phyloP scores from a whole-genome alignment of 2,113 vertebrate genomes.

The Ovibos moschatus region DNA sequence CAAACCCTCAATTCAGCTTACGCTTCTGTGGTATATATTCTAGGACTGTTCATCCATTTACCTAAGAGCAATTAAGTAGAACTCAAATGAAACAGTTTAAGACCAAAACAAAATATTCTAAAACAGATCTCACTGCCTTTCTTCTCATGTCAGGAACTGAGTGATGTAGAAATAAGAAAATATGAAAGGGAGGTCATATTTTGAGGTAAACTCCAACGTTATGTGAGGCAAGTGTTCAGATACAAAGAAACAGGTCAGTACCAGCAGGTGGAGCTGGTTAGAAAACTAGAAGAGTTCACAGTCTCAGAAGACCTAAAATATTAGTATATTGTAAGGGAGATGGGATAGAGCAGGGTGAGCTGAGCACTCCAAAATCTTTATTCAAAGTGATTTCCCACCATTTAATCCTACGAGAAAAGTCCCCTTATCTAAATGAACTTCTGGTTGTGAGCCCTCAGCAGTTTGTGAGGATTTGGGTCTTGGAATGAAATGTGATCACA shows the following conservation, averaged over 20 bases:
- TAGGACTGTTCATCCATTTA: slow-evolving; percentile 83
- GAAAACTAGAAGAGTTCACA: neutral
- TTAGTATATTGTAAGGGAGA: neutral
- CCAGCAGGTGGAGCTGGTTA: slow-evolving; percentile 70
- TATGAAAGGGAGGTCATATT: slow-evolving; percentile 47
- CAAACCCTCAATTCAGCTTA: slow-evolving; percentile 76
- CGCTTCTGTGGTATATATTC: slow-evolving; percentile 73
- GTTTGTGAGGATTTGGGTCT: neutral
- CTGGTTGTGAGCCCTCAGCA: neutral
- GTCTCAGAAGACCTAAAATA: neutral
- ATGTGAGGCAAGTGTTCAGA: neutral
- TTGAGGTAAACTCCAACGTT: slow-evolving; percentile 69
- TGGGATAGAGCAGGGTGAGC: neutral
- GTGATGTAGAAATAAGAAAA: slow-evolving; percentile 61
- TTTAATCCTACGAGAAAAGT: neutral
- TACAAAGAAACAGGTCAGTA: neutral
- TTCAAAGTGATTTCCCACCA: neutral
- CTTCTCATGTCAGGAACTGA: slow-evolving; percentile 67
- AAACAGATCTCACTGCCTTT: slow-evolving; percentile 72
- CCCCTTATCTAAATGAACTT: neutral
- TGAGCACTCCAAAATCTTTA: neutral
- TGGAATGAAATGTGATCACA: neutral
- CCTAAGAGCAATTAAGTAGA: slow-evolving; percentile 85
- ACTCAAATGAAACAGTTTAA: slow-evolving; percentile 83
- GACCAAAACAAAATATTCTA: slow-evolving; percentile 81